Conservation (phyloP, 2,888 invertebrate genomes). For the Pomacea canaliculata region DNA sequence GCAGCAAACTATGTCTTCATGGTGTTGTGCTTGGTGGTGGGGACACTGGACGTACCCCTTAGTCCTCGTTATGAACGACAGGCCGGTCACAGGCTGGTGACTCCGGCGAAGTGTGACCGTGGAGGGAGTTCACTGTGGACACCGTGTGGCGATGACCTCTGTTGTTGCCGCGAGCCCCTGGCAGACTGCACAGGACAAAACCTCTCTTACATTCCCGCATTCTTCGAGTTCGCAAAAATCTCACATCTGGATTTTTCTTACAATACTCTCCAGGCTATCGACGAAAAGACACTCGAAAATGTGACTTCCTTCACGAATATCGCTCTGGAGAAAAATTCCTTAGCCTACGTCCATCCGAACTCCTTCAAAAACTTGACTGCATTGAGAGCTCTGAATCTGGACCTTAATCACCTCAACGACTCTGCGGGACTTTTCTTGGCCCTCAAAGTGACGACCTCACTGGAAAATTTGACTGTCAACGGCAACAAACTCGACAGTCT, state of each 20-base stretch:
- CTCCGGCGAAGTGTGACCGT: no score
- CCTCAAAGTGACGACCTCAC: neutral
- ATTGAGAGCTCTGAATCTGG: neutral
- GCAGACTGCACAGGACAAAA: conserved; percentile 1
- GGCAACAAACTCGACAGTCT: neutral
- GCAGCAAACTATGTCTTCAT: no score
- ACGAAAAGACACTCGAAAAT: neutral
- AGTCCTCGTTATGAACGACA: no score
- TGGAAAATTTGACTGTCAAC: neutral
- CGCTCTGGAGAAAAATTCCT: neutral
- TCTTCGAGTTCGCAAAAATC: neutral
- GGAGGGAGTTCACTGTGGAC: neutral
- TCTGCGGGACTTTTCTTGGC: neutral
- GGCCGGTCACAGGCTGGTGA: no score
- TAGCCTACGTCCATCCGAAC: neutral
- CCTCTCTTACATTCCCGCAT: conserved; percentile 2
- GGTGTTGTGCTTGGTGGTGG: no score
- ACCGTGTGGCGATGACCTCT: conserved; percentile 6
- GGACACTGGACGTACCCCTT: no score
- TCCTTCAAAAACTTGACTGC: neutral
- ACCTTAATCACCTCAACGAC: conserved; percentile 7
- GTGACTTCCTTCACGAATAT: neutral
- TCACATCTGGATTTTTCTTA: conserved; percentile 9
- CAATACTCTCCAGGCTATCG: neutral
- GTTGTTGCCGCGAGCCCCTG: neutral